Evolutionary conservation across 2,797 vertebrate species (phyloP), one percentile per base, ranked within the genome.

Genomic region (Danio jaintianensis): DNA sequence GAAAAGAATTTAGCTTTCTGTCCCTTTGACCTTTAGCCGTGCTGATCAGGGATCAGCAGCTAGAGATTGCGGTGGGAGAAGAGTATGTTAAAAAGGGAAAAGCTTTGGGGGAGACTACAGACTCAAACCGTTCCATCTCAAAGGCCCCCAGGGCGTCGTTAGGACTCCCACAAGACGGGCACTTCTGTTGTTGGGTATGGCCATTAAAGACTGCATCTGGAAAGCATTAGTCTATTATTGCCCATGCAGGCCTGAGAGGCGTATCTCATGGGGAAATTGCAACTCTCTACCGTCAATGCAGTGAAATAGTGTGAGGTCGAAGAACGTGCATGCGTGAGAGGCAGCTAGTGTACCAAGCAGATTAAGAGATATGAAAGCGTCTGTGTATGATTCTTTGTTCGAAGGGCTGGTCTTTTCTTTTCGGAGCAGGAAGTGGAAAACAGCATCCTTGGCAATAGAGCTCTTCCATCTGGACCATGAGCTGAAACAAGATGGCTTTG

Each of bases 401-500:
- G 0, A 8, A 64, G 18, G 87, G 86, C 85, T 84, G 56, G 81
- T 22, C 84, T 88, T 89, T 91, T 89, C 59, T 87, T 85, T 73
- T 55, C 40, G 84, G 67, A 36, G 87, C 89, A 93, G 92, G 91
- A 93, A 93, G 92, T 93, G 67, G 90, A 80, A 89, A 87, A 86
- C 77, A 68, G 87, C 87, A 90, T 88, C 84, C 78, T 90, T 93
- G 92, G 92, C 93, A 92, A 86, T 85, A 86, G 87, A 91, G 88
- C 86, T 75, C 48, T 82, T 91, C 91, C 91, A 93, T 93, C 89
- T 91, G 90, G 91, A 88, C 79, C 56, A 78, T 69, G 64, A 85
- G 68, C 84, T 91, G 16, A 84, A 93, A 94, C 93, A 94, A 94
- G 90, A 91, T 92, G 92, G 90, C 94, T 93, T 94, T 94, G 93